These are phyloP conservation scores for Corynorhinus townsendii DNA, from an alignment of 2,113 vertebrate species.

Conservation along the genomic window DNA sequence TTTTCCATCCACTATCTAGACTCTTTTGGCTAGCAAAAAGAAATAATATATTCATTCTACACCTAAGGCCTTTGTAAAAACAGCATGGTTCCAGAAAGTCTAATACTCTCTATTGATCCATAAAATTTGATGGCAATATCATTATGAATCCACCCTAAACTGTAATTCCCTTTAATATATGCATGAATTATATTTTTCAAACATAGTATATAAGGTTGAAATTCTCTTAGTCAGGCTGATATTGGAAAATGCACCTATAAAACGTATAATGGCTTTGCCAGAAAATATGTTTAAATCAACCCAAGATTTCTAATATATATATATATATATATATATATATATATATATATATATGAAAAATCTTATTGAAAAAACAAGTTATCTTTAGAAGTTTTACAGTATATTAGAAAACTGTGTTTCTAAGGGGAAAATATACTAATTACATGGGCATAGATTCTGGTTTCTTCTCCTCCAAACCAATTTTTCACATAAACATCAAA, in stretches of 20 bases:
- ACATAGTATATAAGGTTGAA: background rate
- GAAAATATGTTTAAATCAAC: background rate
- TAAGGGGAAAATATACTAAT: background rate
- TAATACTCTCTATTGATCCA: constrained; percentile 57
- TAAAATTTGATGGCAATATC: constrained; percentile 60
- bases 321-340: too few species aligned
- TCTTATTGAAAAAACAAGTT: constrained; percentile 36
- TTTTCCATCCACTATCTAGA: background rate
- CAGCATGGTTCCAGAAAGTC: constrained; percentile 41
- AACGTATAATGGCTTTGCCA: background rate
- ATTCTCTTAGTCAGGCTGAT: background rate
- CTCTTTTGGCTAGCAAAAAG: background rate
- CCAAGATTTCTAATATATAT: background rate
- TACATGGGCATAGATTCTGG: background rate
- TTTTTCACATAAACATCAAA: constrained; percentile 28
- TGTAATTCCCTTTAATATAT: constrained; percentile 49
- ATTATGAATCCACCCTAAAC: constrained; percentile 39
- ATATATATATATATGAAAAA: too few species aligned
- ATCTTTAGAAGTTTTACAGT: background rate
- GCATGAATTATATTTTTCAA: constrained; percentile 45
- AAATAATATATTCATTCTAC: constrained; percentile 25
- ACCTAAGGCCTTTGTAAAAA: constrained; percentile 41
- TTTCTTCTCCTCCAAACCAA: background rate
- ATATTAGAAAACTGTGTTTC: constrained; percentile 19
- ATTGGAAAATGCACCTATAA: constrained; percentile 19